Percentiles rank a stretch among this genome's conserved stretches.
phyloP scores from a whole-genome alignment of 2,797 vertebrate species.

The Nyctibius grandis region DNA sequence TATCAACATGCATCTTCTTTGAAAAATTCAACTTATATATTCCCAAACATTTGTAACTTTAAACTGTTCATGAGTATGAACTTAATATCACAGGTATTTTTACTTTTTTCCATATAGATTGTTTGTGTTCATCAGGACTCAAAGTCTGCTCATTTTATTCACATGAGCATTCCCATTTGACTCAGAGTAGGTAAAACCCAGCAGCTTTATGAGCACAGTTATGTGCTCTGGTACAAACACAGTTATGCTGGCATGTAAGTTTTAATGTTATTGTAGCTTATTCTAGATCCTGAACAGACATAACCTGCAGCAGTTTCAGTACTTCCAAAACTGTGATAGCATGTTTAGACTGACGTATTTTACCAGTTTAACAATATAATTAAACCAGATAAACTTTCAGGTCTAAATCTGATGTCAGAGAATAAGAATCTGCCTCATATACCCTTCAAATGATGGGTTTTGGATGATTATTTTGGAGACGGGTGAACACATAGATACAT shows the following conservation, averaged over 20 bases:
- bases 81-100: neutral
- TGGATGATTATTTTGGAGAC: neutral
- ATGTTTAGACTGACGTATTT: neutral
- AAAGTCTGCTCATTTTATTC: neutral
- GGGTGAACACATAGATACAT: neutral
- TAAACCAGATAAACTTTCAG: slow-evolving; percentile 11
- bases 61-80: neutral
- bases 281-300: neutral
- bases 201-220: neutral
- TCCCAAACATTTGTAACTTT: slow-evolving; percentile 18
- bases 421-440: slow-evolving; percentile 10
- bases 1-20: slow-evolving; percentile 56
- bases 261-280: neutral
- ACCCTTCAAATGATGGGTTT: neutral
- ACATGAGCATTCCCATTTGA: neutral
- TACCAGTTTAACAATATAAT: slow-evolving; percentile 10
- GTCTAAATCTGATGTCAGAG: slow-evolving; percentile 35
- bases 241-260: neutral
- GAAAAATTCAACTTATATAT: slow-evolving; percentile 38
- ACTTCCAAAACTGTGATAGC: neutral
- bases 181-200: neutral
- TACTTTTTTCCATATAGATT: neutral
- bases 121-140: neutral
- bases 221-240: neutral
- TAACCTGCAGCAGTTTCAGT: slow-evolving; percentile 12